phyloP scores from a whole-genome alignment of 2,113 vertebrate species.

The Monopterus albus region DNA sequence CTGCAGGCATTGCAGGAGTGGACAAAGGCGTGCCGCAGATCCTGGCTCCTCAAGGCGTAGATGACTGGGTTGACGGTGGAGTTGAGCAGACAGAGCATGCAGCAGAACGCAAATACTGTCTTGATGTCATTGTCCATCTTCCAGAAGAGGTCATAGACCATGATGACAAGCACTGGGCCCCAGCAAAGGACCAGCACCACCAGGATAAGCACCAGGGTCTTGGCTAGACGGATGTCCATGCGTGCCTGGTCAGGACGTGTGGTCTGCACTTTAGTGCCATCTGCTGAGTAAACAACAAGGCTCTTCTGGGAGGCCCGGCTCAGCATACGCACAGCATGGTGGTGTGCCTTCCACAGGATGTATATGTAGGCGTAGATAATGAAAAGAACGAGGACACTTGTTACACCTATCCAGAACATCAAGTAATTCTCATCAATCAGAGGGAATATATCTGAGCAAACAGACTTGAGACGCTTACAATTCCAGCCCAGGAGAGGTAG shows the following conservation, averaged over 20 bases:
- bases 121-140: constrained; percentile 97
- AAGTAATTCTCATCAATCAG: constrained; percentile 97
- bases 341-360: constrained; percentile 98
- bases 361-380: constrained; percentile 99
- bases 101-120: constrained; percentile 98
- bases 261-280: constrained; percentile 95
- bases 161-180: constrained; percentile 97
- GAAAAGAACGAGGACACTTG: constrained; percentile 93
- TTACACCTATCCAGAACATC: constrained; percentile 99
- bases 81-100: constrained; percentile 98
- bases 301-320: constrained; percentile 97
- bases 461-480: constrained; percentile 94
- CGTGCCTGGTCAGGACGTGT: constrained; percentile 94
- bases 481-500: constrained; percentile 98
- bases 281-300: constrained; percentile 93
- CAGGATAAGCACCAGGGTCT: constrained; percentile 97
- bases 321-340: constrained; percentile 95
- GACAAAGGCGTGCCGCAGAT: constrained; percentile 95
- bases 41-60: constrained; percentile 97
- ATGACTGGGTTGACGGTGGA: constrained; percentile 99
- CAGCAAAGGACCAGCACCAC: constrained; percentile 98
- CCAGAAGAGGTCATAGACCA: constrained; percentile 99
- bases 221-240: constrained; percentile 98
- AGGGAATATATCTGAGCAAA: constrained; percentile 98
- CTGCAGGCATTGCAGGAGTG: constrained; percentile 92